Evolutionary conservation across 2,113 vertebrate species (phyloP).

Genomic region (Rhodinocichla rosea): DNA sequence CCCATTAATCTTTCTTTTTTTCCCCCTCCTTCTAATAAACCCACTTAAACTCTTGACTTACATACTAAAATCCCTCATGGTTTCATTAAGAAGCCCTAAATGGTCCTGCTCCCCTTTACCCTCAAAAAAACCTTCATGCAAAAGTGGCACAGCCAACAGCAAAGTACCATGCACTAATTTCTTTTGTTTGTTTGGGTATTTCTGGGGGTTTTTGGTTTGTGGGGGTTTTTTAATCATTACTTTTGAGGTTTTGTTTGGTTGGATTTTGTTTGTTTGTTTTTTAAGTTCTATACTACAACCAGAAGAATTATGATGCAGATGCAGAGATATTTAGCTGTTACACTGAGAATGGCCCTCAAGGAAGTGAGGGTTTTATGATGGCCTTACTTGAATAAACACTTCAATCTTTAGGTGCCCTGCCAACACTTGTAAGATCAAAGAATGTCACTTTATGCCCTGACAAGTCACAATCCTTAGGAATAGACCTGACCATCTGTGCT

Average conservation of each 20-base stretch:
- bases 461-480: background rate
- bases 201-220: background rate
- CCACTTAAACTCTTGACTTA: background rate
- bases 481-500: background rate
- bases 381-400: background rate
- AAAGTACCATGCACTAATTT: fast-evolving
- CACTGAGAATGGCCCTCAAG: background rate
- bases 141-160: background rate
- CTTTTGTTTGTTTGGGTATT: background rate
- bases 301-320: background rate
- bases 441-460: background rate
- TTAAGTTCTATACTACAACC: background rate
- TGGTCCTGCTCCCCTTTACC: fast-evolving
- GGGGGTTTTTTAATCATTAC: background rate
- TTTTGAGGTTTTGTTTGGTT: background rate
- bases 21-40: fast-evolving
- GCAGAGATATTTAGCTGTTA: background rate
- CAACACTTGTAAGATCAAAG: background rate
- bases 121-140: fast-evolving
- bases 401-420: background rate
- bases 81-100: background rate
- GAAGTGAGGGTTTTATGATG: background rate
- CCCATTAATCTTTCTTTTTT: background rate
- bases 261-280: background rate
- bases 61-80: background rate